These are phyloP conservation scores for Antedon mediterranea DNA, from an alignment of 53 echinoderm and acorn worm species.

Conservation along the genomic window DNA sequence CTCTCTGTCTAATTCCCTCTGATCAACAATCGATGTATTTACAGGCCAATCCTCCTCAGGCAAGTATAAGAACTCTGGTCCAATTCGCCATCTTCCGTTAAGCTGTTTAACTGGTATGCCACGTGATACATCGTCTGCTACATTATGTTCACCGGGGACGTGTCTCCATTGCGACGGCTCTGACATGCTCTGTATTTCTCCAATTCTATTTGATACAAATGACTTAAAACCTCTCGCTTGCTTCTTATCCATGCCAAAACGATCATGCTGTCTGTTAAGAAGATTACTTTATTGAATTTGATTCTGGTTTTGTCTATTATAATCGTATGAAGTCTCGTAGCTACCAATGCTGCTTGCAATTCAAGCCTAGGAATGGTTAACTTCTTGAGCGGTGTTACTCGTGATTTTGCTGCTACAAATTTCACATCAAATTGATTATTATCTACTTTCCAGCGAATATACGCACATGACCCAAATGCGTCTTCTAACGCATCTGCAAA, in stretches of 20 bases:
- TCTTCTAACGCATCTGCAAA: constrained; percentile 50
- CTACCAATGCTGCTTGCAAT: constrained; percentile 30
- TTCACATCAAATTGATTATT: constrained; percentile 5
- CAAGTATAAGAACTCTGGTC: constrained; percentile 35
- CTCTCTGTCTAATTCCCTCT: constrained; percentile 5
- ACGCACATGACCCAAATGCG: constrained; percentile 39
- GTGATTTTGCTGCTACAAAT: constrained; percentile 32
- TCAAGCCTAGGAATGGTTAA: constrained; percentile 29
- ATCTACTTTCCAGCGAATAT: constrained; percentile 27
- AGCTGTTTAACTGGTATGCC: constrained; percentile 27
- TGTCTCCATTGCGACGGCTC: no score
- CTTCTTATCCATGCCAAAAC: constrained; percentile 26
- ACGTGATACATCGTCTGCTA: no score
- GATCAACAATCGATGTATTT: constrained; percentile 1
- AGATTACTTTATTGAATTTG: constrained; percentile 11
- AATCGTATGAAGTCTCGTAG: constrained; percentile 17
- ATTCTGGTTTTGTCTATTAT: constrained; percentile 18
- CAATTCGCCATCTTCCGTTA: constrained; percentile 18
- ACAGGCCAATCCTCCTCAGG: constrained; percentile 34
- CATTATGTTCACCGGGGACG: no score
- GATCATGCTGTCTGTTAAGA: constrained; percentile 46
- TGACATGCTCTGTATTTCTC: no score
- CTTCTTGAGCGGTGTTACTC: constrained; percentile 13
- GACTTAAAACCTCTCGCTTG: constrained; percentile 37
- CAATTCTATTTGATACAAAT: no score